A percentile compares a stretch with the other conserved stretches of the same genome.
Conservation (phyloP, 1,140 invertebrate genomes). For the Colletes gigas region DNA sequence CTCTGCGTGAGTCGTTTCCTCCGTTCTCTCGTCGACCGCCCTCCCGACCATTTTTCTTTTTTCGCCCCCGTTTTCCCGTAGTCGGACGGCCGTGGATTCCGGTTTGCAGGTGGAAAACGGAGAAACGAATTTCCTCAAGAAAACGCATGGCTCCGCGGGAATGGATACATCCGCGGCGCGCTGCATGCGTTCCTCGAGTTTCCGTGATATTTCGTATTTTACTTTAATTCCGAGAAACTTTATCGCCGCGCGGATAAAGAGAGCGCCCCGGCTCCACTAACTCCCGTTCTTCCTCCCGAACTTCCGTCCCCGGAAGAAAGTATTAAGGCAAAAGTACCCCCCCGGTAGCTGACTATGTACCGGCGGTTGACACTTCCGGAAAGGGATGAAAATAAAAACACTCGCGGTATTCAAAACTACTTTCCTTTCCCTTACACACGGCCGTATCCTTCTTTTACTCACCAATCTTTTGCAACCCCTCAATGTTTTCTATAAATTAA, state of each 20-base stretch:
- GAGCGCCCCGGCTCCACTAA: background rate
- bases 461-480: too few species aligned
- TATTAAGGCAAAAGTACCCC: too few species aligned
- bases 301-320: too few species aligned
- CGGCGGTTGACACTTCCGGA: too few species aligned
- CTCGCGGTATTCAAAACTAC: too few species aligned
- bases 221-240: slow-evolving; percentile 57
- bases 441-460: too few species aligned
- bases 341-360: too few species aligned
- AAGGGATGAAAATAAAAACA: too few species aligned
- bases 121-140: slow-evolving; percentile 62
- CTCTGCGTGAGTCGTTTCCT: slow-evolving; percentile 58
- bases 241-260: slow-evolving; percentile 26
- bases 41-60: background rate
- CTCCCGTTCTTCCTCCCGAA: background rate
- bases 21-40: slow-evolving; percentile 10
- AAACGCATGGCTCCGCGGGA: slow-evolving; percentile 49
- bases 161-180: slow-evolving; percentile 56
- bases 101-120: slow-evolving; percentile 62
- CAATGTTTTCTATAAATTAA: too few species aligned
- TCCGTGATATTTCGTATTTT: slow-evolving; percentile 58
- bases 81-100: slow-evolving; percentile 51
- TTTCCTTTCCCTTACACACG: too few species aligned
- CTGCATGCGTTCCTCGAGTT: background rate
- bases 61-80: background rate